Percentiles rank a stretch among this genome's conserved stretches.
phyloP scores from a whole-genome alignment of 2,888 invertebrate genomes.

The Eudemis profundana region DNA sequence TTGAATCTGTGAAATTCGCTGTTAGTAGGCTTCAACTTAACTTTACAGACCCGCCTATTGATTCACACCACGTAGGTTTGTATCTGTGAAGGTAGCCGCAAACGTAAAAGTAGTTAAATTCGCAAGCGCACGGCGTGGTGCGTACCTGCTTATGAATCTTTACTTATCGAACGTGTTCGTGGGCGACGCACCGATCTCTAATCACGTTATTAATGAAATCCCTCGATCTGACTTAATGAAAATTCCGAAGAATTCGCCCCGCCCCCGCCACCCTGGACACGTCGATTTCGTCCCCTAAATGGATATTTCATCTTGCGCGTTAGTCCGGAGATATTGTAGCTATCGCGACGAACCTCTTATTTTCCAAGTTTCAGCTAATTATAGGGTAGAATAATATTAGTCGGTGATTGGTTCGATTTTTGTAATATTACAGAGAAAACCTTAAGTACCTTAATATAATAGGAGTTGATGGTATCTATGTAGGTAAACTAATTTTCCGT shows the following conservation, averaged over 20 bases:
- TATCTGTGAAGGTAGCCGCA: too few relatives aligned
- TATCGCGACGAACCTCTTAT: not conserved
- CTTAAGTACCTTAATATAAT: too few relatives aligned
- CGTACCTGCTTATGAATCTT: not conserved
- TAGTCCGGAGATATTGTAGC: constrained; percentile 29
- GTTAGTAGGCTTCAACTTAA: too few relatives aligned
- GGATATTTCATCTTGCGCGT: constrained; percentile 45
- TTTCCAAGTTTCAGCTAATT: constrained; percentile 12
- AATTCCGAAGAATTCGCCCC: constrained; percentile 50
- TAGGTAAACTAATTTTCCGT: too few relatives aligned
- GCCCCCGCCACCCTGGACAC: constrained; percentile 37
- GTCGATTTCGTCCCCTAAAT: constrained; percentile 46
- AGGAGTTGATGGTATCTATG: too few relatives aligned
- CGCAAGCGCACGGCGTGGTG: not conserved
- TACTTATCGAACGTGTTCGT: constrained; percentile 28
- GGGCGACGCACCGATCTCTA: constrained; percentile 45
- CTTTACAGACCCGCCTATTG: too few relatives aligned
- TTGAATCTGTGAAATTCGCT: too few relatives aligned
- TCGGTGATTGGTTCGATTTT: too few relatives aligned
- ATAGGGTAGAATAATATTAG: too few relatives aligned
- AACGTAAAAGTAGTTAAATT: not conserved
- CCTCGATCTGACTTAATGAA: constrained; percentile 54
- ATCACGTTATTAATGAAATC: constrained; percentile 57
- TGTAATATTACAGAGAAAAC: too few relatives aligned
- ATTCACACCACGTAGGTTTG: too few relatives aligned